phyloP scores from a whole-genome alignment of 2,888 invertebrate genomes.

The Melieria omissa region DNA sequence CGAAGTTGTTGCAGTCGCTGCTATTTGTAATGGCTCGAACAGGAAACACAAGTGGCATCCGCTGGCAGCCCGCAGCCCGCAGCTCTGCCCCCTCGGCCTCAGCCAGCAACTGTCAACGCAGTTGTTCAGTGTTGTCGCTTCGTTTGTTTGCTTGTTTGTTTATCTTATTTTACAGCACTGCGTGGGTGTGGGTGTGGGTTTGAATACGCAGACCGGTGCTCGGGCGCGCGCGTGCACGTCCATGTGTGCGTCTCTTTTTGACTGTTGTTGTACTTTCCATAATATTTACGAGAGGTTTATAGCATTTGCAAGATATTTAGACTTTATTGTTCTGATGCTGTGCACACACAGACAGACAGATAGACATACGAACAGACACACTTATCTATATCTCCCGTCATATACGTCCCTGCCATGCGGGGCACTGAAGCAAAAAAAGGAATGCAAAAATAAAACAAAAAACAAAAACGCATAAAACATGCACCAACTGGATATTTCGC shows the following conservation, averaged over 20 bases:
- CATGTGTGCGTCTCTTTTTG: not conserved
- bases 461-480: too few relatives aligned
- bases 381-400: not conserved
- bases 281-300: not conserved
- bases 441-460: not conserved
- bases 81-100: not conserved
- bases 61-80: too few relatives aligned
- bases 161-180: too few relatives aligned
- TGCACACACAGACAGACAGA: not conserved
- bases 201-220: too few relatives aligned
- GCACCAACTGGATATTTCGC: too few relatives aligned
- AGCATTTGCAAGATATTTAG: not conserved
- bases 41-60: not conserved
- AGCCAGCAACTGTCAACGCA: not conserved
- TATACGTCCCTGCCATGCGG: not conserved
- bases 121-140: not conserved
- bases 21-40: constrained; percentile 28
- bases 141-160: too few relatives aligned
- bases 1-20: not conserved
- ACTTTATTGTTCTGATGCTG: not conserved
- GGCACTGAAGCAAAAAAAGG: not conserved
- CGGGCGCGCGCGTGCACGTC: too few relatives aligned
- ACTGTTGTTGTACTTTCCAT: not conserved
- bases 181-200: too few relatives aligned
- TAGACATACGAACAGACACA: not conserved